These are phyloP conservation scores for Mizuhopecten yessoensis DNA, from an alignment of 1,140 invertebrate species.

Conservation along the genomic window DNA sequence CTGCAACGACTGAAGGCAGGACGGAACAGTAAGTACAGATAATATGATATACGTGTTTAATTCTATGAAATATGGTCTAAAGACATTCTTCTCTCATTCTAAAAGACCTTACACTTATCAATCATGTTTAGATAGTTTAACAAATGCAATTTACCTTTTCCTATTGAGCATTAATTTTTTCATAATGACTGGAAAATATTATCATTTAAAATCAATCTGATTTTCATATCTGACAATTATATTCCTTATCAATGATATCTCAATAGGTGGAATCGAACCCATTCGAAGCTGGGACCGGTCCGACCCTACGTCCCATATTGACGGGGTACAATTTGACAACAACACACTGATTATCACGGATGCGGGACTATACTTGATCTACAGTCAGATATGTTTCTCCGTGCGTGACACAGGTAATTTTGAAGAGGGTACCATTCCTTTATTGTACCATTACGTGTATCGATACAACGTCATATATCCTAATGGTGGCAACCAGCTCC, in stretches of 20 bases:
- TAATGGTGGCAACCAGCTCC: constrained; percentile 54
- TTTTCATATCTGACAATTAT: too few species aligned
- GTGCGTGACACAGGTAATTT: not conserved
- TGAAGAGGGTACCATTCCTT: not conserved
- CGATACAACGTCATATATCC: constrained; percentile 60
- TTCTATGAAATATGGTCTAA: too few species aligned
- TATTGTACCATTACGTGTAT: constrained; percentile 62
- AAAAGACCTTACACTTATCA: too few species aligned
- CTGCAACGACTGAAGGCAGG: not conserved
- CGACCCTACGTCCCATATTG: constrained; percentile 42
- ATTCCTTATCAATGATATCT: too few species aligned
- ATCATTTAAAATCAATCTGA: too few species aligned
- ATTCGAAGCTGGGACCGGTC: constrained; percentile 48
- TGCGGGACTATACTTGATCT: constrained; percentile 59
- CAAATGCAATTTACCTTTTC: too few species aligned
- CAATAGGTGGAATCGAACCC: not conserved
- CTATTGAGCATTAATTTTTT: too few species aligned
- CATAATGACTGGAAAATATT: too few species aligned
- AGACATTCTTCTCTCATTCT: too few species aligned
- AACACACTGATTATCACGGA: constrained; percentile 42
- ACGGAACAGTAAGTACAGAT: not conserved
- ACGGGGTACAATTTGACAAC: constrained; percentile 46
- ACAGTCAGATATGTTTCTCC: constrained; percentile 61
- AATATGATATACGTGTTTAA: too few species aligned
- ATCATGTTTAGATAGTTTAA: too few species aligned